A percentile compares a stretch with the other conserved stretches of the same genome.
These are phyloP conservation scores for Chelmon rostratus DNA, from an alignment of 2,797 vertebrate genomes.

Conservation along the genomic window DNA sequence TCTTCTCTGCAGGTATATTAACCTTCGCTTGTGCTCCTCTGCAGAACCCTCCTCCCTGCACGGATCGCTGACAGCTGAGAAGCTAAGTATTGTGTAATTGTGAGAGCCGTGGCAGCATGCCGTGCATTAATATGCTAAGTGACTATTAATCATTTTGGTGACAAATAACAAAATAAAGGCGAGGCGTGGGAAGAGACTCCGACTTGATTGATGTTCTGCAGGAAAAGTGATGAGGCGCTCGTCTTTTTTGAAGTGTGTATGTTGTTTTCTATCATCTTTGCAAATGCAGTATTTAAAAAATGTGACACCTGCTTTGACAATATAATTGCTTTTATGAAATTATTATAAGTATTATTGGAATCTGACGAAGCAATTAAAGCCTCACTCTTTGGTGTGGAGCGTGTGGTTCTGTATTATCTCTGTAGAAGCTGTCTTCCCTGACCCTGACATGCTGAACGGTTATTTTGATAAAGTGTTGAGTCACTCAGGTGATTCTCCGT, in stretches of 20 bases:
- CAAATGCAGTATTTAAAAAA: constrained; percentile 21
- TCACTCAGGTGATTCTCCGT: neutral
- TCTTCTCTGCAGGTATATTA: constrained; percentile 53
- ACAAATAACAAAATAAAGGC: constrained; percentile 82
- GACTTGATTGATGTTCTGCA: constrained; percentile 67
- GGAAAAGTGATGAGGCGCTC: constrained; percentile 53
- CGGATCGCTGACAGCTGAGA: constrained; percentile 66
- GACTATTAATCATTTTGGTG: constrained; percentile 85
- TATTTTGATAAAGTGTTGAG: constrained; percentile 15
- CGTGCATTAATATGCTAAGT: constrained; percentile 80
- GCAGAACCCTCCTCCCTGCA: constrained; percentile 56
- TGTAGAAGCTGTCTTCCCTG: constrained; percentile 17
- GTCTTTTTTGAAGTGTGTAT: neutral
- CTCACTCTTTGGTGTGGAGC: neutral
- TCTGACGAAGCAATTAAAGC: constrained; percentile 22
- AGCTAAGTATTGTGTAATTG: constrained; percentile 72
- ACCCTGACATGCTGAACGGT: constrained; percentile 3
- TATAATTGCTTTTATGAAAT: constrained; percentile 37
- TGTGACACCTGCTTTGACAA: constrained; percentile 28
- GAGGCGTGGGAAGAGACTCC: constrained; percentile 58
- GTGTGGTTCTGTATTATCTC: neutral
- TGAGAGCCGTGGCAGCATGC: constrained; percentile 75
- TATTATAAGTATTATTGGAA: constrained; percentile 28
- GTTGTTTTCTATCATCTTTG: neutral
- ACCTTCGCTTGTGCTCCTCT: constrained; percentile 59